Evolutionary conservation across 2,797 vertebrate genomes (phyloP).

Genomic region (Poecilia wingei): DNA sequence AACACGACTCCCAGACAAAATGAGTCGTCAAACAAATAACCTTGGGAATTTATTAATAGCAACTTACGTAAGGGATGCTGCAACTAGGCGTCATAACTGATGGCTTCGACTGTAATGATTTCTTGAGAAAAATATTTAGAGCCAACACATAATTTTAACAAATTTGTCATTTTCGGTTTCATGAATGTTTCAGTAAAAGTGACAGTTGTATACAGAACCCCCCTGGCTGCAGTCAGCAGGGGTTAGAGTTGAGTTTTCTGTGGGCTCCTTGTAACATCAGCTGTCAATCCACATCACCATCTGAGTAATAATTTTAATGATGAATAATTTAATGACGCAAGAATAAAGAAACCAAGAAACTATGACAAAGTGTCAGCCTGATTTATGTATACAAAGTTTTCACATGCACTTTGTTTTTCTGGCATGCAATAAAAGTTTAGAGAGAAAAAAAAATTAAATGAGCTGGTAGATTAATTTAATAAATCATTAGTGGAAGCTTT

Average conservation of each 20-base stretch:
- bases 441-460: background rate
- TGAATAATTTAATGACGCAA: too few species aligned
- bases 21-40: background rate
- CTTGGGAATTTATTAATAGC: background rate
- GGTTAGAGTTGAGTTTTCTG: background rate
- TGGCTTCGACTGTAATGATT: background rate
- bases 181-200: background rate
- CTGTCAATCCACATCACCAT: background rate
- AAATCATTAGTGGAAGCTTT: background rate
- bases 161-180: background rate
- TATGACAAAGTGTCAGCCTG: background rate
- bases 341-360: background rate
- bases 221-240: background rate
- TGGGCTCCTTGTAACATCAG: background rate
- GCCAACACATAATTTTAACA: background rate
- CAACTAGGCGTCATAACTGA: background rate
- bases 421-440: background rate
- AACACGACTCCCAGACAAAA: background rate
- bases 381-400: background rate
- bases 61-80: background rate
- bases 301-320: background rate
- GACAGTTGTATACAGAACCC: background rate
- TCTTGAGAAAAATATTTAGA: background rate
- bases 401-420: background rate
- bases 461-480: background rate